phyloP scores from a whole-genome alignment of 2,888 invertebrate species.

The Cantharis rustica region DNA sequence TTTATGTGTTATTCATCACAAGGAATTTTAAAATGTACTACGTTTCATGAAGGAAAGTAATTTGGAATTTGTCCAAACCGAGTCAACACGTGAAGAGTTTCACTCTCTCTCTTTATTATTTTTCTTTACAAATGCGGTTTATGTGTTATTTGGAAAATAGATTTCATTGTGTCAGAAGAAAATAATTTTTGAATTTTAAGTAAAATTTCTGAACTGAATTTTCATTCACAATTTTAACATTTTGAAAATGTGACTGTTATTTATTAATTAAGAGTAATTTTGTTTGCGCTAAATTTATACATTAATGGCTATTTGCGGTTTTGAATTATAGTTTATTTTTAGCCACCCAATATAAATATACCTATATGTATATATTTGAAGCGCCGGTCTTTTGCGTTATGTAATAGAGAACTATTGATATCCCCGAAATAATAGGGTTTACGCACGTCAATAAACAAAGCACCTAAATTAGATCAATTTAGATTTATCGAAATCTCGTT shows the following conservation, averaged over 20 bases:
- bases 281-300: background rate
- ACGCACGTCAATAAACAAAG: background rate
- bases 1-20: background rate
- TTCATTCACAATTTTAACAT: background rate
- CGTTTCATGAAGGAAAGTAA: background rate
- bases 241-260: background rate
- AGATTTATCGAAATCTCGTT: background rate
- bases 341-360: background rate
- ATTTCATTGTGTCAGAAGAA: background rate
- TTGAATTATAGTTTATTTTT: background rate
- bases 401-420: background rate
- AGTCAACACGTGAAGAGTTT: background rate
- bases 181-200: background rate
- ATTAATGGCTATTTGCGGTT: background rate
- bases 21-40: background rate
- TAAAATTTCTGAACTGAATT: background rate
- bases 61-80: background rate
- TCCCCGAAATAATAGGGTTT: background rate
- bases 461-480: background rate
- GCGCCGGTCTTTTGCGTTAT: background rate
- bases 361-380: background rate
- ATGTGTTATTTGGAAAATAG: background rate
- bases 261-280: background rate
- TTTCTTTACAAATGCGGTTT: background rate
- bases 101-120: background rate